Evolutionary conservation across 2,797 vertebrate species (phyloP), one percentile per base, ranked within the genome.

Genomic region (Pelochelys cantorii): DNA sequence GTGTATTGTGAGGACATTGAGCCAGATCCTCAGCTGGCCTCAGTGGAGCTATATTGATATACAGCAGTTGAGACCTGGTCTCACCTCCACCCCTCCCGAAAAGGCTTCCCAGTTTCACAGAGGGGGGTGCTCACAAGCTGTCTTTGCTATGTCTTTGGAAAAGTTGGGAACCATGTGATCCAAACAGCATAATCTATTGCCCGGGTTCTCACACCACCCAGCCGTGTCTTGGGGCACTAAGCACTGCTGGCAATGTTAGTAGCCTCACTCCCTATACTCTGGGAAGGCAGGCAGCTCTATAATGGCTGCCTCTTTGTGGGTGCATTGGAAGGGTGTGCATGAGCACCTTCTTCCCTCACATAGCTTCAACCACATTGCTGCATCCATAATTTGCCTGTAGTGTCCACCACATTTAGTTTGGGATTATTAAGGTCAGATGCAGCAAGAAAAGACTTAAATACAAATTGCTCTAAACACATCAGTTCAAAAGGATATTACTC

Each of bases 401-500:
- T 48, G 42, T 52, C 71, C 29, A 52, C 12, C 8, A 27, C 48
- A 29, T 27, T 77, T 52, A 54, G 15, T 54, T 6, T 82, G 86
- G 93, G 91, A 92, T 88, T 93, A 94, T 91, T 52, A 27, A 54
- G 55, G 89, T 96, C 74, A 91, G 83, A 89, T 85, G 52, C 14
- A 95, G 83, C 68, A 96, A 95, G 84, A 94, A 96, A 97, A 96
- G 96, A 97, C 98, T 98, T 98, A 98, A 98, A 97, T 93, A 89
- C 91, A 85, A 93, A 87, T 96, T 95, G 89, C 90, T 85, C 95
- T 92, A 93, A 95, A 97, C 90, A 93, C 85, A 96, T 86, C 84
- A 95, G 95, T 91, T 97, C 71, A 91, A 97, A 97, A 98, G 96
- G 93, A 95, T 97, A 90, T 97, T 95, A 97, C 98, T 98, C 98